Evolutionary conservation across 2,797 vertebrate species (phyloP).

Genomic region (Karalla daura): DNA sequence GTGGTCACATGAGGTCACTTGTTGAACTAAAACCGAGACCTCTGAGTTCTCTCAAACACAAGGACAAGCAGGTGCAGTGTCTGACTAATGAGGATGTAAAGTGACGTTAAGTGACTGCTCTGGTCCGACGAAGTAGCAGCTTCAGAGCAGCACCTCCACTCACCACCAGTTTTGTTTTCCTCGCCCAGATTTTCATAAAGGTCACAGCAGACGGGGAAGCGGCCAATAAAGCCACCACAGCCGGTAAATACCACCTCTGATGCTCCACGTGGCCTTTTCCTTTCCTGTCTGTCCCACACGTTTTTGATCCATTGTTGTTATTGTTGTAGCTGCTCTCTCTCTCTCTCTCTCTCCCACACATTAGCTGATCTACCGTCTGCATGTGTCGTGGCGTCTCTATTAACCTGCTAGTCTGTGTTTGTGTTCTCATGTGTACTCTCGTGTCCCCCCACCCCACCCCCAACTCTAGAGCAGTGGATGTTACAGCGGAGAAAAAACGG

Average conservation of each 20-base stretch:
- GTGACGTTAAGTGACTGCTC: too few species aligned
- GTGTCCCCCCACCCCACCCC: constrained; percentile 38
- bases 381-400: constrained; percentile 16
- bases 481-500: constrained; percentile 75
- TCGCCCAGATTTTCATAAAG: constrained; percentile 94
- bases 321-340: constrained; percentile 1
- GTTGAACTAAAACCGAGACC: too few species aligned
- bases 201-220: constrained; percentile 90
- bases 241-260: constrained; percentile 74
- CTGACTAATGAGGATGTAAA: too few species aligned
- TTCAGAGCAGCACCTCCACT: background rate
- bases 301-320: constrained; percentile 13
- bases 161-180: constrained; percentile 22
- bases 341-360: background rate
- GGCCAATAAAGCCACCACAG: constrained; percentile 66
- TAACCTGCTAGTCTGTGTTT: constrained; percentile 41
- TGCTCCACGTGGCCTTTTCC: constrained; percentile 53
- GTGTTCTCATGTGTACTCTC: constrained; percentile 34
- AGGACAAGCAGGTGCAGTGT: too few species aligned
- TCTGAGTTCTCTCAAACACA: too few species aligned
- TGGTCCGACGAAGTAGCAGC: too few species aligned
- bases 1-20: too few species aligned
- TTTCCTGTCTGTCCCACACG: constrained; percentile 2
- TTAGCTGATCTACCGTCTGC: background rate
- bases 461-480: constrained; percentile 83